Conservation (phyloP, 2,888 invertebrate genomes). For the Volucella bombylans region DNA sequence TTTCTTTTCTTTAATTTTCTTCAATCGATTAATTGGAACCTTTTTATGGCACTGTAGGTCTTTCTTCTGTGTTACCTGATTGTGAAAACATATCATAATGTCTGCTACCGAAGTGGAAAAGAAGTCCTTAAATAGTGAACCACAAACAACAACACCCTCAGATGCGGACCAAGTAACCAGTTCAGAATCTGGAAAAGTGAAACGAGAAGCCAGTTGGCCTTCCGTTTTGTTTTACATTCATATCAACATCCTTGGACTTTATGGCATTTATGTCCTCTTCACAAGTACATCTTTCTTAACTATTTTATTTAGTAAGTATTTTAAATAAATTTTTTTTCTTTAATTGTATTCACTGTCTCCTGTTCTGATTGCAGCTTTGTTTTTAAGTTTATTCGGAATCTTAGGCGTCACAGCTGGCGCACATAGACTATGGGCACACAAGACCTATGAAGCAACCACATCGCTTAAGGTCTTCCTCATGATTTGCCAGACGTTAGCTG, state of each 20-base stretch:
- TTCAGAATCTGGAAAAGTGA: conserved; percentile 76
- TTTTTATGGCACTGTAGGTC: conserved; percentile 5
- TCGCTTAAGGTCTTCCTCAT: conserved; percentile 89
- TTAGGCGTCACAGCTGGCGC: conserved; percentile 95
- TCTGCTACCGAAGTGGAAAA: conserved; percentile 37
- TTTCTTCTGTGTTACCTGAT: conserved; percentile 2
- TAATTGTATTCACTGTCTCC: conserved; percentile 76
- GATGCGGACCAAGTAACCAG: conserved; percentile 68
- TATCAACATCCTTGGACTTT: conserved; percentile 87
- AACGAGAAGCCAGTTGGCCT: conserved; percentile 88
- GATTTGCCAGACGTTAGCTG: conserved; percentile 92
- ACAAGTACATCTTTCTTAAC: conserved; percentile 86
- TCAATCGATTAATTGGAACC: conserved; percentile 8
- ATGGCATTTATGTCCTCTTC: conserved; percentile 85
- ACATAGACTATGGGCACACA: conserved; percentile 96
- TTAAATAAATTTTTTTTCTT: conserved; percentile 8
- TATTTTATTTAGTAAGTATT: conserved; percentile 85
- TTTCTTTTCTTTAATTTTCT: background rate
- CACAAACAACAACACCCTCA: conserved; percentile 1
- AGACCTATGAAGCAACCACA: conserved; percentile 89
- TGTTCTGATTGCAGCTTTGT: conserved; percentile 84
- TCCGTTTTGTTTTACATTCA: conserved; percentile 89
- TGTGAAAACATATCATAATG: conserved; percentile 38
- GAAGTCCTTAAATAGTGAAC: conserved; percentile 16
- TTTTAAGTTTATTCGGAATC: conserved; percentile 86